phyloP scores from a whole-genome alignment of 2,888 invertebrate species.

The Biston betularia region DNA sequence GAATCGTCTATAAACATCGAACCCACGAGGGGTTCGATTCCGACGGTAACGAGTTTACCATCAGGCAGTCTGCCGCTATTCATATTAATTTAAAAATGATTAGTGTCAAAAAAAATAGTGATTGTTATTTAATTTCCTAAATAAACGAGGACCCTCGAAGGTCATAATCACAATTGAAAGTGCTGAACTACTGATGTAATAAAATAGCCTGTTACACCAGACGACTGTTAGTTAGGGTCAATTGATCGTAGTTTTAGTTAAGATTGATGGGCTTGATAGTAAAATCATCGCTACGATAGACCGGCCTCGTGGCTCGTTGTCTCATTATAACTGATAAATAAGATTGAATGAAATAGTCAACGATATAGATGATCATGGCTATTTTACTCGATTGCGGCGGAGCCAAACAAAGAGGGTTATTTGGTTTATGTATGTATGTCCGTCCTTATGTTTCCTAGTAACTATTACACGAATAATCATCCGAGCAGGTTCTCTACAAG shows the following conservation, averaged over 20 bases:
- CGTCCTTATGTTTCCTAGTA: no score
- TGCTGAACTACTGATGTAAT: conserved; percentile 79
- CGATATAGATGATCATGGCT: conserved; percentile 26
- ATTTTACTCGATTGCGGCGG: no score
- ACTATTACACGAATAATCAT: no score
- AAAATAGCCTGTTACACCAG: conserved; percentile 70
- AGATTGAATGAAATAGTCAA: conserved; percentile 21
- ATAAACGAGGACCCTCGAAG: conserved; percentile 40
- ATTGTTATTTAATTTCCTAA: conserved; percentile 20
- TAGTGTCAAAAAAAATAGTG: no score
- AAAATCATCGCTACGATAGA: conserved; percentile 49
- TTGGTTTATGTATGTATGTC: no score
- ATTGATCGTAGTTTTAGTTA: conserved; percentile 49
- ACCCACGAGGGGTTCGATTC: no score
- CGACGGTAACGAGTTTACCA: no score
- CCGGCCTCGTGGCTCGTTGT: conserved; percentile 39
- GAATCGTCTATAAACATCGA: no score
- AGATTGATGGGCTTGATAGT: conserved; percentile 41
- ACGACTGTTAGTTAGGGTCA: conserved; percentile 57
- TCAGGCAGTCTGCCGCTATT: no score
- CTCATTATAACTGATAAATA: conserved; percentile 14
- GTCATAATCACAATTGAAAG: conserved; percentile 64
- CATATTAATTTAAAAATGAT: no score
- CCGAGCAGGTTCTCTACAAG: no score
- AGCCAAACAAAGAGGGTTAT: no score